Base-by-base conservation (phyloP, 2,797 vertebrate genomes). In the Poecilia wingei region DNA sequence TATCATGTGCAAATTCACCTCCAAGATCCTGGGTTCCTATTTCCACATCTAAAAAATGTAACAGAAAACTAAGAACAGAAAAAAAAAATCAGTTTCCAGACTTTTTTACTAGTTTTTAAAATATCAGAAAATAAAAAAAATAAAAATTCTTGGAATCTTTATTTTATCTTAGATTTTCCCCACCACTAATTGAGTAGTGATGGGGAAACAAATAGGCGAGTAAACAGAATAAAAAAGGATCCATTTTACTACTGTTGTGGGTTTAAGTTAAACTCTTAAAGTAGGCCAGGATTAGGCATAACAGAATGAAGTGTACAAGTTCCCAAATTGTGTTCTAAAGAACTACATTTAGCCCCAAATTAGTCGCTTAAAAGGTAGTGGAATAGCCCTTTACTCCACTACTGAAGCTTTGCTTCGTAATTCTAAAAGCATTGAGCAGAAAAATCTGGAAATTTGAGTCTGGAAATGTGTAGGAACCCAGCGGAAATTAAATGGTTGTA, bases 1-100 rank as follows among this genome's bases (percentile, higher is more conserved):
- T 77, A 79, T 79, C n/a, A 57, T 79, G 69, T 33, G 33, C 6
- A 14, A 79, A 75, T 61, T 66, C 0, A 59, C 25, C 31, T 64
- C 51, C 25, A 0, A 77, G 18, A 6, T 13, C 3, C 22, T 69
- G 36, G 36, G 64, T 22, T 43, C 39, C 39, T 13, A 69, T 68
- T 68, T 68, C 20, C 36, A 68, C 28, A 9, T 66, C 33, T 39
- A 36, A 33, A 68, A 68, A 68, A 41, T 39, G 20, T 8, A 25
- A 68, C 64, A 25, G 18, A 39, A 39, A 68, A 5, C 22, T 2
- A 36, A 64, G 61, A 7, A 4, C 36, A 33, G 61, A 41, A 25
- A 66, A 66, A 36, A 3, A 31, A 59, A 59, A 55, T 51, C 7
- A 53, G 18, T 22, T 39, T 25, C 9, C 36, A 41, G 39, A 13